Percentiles rank a stretch among this genome's conserved stretches.
These are phyloP conservation scores for Thera britannica DNA, from an alignment of 2,888 invertebrate genomes.

Conservation along the genomic window DNA sequence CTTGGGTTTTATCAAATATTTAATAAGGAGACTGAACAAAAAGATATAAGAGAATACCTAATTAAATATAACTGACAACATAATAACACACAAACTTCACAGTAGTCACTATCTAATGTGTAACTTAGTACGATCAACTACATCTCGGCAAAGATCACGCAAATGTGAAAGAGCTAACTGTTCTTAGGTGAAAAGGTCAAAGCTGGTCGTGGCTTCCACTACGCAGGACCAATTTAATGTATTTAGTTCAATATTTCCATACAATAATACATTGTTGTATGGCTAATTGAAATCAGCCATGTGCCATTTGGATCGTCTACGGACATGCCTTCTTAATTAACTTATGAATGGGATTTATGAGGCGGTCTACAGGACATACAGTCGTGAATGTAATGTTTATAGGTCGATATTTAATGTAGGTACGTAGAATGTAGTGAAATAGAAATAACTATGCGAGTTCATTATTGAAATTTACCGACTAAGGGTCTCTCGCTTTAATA, in stretches of 20 bases:
- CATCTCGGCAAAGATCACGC: conserved; percentile 41
- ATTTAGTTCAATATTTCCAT: conserved; percentile 78
- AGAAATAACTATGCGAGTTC: not conserved
- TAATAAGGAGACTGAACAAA: not conserved
- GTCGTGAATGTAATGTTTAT: conserved; percentile 1
- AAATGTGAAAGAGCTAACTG: conserved; percentile 37
- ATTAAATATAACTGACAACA: not conserved
- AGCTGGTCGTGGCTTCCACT: conserved; percentile 57
- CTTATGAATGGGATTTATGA: conserved; percentile 41
- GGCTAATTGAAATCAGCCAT: conserved; percentile 71
- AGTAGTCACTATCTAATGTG: conserved; percentile 8
- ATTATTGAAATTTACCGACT: not conserved
- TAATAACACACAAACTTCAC: not conserved
- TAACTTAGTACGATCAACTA: conserved; percentile 17
- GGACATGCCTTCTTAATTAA: conserved; percentile 42
- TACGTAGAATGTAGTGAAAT: no score
- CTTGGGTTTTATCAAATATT: not conserved
- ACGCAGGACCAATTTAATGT: conserved; percentile 63
- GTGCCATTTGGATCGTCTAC: conserved; percentile 46
- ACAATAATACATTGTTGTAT: conserved; percentile 78
- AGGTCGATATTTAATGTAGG: not conserved
- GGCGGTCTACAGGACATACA: conserved; percentile 15
- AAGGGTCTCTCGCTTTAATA: conserved; percentile 7
- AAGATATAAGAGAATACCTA: not conserved
- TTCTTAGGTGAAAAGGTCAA: conserved; percentile 65